phyloP scores from a whole-genome alignment of 2,797 vertebrate species.

The Prunella strophiata region DNA sequence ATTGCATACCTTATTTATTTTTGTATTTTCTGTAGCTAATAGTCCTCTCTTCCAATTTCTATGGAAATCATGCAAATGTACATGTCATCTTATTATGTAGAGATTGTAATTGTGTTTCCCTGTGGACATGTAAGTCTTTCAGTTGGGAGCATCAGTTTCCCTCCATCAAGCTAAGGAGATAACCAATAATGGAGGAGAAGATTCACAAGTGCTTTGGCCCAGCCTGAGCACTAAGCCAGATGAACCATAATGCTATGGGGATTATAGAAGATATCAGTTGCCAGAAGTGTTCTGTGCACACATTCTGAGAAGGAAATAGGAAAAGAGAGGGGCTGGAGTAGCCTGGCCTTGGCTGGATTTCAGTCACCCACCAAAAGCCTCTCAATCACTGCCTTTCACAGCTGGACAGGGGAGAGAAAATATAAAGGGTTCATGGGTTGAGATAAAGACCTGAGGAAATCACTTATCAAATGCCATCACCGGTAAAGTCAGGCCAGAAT shows the following conservation, averaged over 20 bases:
- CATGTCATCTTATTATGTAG: background rate
- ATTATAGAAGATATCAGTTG: background rate
- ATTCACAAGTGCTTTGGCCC: background rate
- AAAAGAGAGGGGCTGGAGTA: background rate
- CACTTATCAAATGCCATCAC: background rate
- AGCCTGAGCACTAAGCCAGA: background rate
- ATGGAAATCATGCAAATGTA: background rate
- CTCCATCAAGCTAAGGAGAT: background rate
- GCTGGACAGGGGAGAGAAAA: background rate
- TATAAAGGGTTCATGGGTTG: background rate
- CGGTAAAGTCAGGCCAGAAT: background rate
- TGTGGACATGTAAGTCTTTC: background rate
- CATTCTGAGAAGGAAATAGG: background rate
- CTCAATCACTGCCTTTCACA: no score
- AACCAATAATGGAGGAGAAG: background rate
- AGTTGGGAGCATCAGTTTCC: background rate
- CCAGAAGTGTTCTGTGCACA: fast-evolving
- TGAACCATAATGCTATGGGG: background rate
- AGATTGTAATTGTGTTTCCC: background rate
- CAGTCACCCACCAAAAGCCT: background rate
- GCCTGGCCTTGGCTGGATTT: background rate
- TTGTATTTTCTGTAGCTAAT: background rate
- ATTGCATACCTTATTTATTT: background rate
- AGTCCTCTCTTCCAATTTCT: background rate
- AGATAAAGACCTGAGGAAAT: background rate